A percentile compares a stretch with the other conserved stretches of the same genome.
Conservation (phyloP, 2,797 vertebrate species). For the Neosilurus mollespiculum region DNA sequence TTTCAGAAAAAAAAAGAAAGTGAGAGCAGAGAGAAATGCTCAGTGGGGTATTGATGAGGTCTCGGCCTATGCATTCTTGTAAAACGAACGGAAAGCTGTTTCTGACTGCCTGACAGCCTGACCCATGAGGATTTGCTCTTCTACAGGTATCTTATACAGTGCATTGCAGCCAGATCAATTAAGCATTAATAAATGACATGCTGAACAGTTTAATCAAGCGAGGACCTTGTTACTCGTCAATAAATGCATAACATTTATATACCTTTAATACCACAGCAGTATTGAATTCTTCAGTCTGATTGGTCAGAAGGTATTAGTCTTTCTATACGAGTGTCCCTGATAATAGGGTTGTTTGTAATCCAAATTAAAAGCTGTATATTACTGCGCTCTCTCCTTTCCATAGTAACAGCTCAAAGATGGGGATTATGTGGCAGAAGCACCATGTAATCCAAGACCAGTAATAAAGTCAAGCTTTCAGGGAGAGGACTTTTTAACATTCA, state of each 20-base stretch:
- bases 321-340: background rate
- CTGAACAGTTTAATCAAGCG: background rate
- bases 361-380: background rate
- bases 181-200: slow-evolving; percentile 3
- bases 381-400: background rate
- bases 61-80: slow-evolving; percentile 34
- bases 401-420: background rate
- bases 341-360: background rate
- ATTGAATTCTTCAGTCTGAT: background rate
- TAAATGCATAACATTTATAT: background rate
- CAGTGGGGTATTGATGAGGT: slow-evolving; percentile 44
- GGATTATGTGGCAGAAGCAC: background rate
- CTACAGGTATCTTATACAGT: slow-evolving; percentile 1
- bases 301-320: background rate
- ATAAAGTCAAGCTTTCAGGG: background rate
- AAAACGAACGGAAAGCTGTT: slow-evolving; percentile 21
- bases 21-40: slow-evolving; percentile 29
- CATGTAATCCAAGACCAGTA: background rate
- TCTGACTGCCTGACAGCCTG: slow-evolving; percentile 20
- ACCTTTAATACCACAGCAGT: background rate
- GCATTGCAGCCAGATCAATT: background rate
- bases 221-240: background rate
- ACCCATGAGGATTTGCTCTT: slow-evolving; percentile 26
- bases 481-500: background rate
- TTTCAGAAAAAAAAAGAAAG: background rate